Percentiles rank a stretch among this genome's conserved stretches.
Evolutionary conservation across 2,888 invertebrate genomes (phyloP).

Genomic region (Volucella zonaria): DNA sequence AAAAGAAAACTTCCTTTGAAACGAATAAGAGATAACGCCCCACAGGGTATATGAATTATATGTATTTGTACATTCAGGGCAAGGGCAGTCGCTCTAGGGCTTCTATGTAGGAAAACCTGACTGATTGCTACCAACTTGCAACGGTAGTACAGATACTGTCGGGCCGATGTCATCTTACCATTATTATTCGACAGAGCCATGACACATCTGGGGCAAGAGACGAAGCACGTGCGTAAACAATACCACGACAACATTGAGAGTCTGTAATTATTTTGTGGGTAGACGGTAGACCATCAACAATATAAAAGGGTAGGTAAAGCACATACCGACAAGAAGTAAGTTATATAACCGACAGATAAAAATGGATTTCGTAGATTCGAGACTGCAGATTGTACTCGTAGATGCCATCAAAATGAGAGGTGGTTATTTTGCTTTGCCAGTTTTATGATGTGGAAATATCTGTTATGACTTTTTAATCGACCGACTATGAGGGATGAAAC

Average conservation of each 20-base stretch:
- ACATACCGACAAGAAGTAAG: constrained; percentile 33
- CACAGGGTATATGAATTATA: not conserved
- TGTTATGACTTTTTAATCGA: constrained; percentile 73
- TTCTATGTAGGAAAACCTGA: constrained; percentile 33
- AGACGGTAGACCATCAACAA: constrained; percentile 15
- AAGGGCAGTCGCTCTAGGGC: constrained; percentile 43
- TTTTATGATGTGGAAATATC: constrained; percentile 73
- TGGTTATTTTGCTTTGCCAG: constrained; percentile 56
- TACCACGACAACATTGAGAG: constrained; percentile 21
- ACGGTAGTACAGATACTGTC: constrained; percentile 22
- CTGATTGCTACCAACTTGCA: constrained; percentile 48
- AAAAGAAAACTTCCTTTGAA: constrained; percentile 4
- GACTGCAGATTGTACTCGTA: constrained; percentile 37
- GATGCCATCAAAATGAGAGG: constrained; percentile 32
- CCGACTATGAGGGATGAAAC: constrained; percentile 16
- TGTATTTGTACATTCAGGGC: constrained; percentile 5
- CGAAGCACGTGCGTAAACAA: constrained; percentile 60
- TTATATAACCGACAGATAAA: constrained; percentile 49
- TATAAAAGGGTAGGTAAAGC: constrained; percentile 19
- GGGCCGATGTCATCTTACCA: constrained; percentile 13
- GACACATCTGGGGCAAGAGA: constrained; percentile 53
- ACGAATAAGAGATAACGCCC: constrained; percentile 40
- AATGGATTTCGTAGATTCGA: constrained; percentile 47
- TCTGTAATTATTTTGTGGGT: constrained; percentile 58
- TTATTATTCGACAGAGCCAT: constrained; percentile 35